A percentile compares a stretch with the other conserved stretches of the same genome.
Evolutionary conservation across 2,888 invertebrate species (phyloP).

Genomic region (Ochropleura plecta): DNA sequence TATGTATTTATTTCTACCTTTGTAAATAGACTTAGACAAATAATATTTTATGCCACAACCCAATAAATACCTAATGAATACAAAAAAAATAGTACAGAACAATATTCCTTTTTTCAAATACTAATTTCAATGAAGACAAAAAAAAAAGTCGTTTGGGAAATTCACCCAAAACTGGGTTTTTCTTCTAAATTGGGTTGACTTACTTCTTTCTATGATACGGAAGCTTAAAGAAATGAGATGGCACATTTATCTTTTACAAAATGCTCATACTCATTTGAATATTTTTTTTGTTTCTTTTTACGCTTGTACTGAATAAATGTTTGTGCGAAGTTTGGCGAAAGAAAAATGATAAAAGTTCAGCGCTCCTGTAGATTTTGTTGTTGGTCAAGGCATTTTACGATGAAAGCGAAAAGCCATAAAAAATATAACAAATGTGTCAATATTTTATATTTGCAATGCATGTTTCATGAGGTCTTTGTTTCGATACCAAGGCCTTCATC

Average conservation of each 20-base stretch:
- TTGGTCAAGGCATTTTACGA: background rate
- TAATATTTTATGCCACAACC: no score
- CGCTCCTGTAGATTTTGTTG: background rate
- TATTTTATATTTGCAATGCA: no score
- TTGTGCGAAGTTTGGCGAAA: background rate
- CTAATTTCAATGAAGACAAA: no score
- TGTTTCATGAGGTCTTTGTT: no score
- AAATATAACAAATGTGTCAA: background rate
- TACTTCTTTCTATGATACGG: constrained; percentile 8
- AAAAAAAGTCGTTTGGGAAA: no score
- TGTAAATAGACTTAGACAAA: no score
- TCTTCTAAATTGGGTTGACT: constrained; percentile 36
- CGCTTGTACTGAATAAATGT: background rate
- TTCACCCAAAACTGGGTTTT: constrained; percentile 45
- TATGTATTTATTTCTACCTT: no score
- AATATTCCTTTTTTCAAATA: no score
- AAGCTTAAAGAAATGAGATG: constrained; percentile 28
- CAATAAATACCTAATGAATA: no score
- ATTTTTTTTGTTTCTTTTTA: constrained; percentile 8
- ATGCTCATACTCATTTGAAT: constrained; percentile 6
- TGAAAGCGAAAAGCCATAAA: background rate
- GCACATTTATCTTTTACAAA: constrained; percentile 25
- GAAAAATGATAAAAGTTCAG: background rate
- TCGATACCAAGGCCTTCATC: no score
- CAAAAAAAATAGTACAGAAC: no score